A percentile compares a stretch with the other conserved stretches of the same genome.
Evolutionary conservation across 2,797 vertebrate species (phyloP).

Genomic region (Melanotaenia maccullochi): DNA sequence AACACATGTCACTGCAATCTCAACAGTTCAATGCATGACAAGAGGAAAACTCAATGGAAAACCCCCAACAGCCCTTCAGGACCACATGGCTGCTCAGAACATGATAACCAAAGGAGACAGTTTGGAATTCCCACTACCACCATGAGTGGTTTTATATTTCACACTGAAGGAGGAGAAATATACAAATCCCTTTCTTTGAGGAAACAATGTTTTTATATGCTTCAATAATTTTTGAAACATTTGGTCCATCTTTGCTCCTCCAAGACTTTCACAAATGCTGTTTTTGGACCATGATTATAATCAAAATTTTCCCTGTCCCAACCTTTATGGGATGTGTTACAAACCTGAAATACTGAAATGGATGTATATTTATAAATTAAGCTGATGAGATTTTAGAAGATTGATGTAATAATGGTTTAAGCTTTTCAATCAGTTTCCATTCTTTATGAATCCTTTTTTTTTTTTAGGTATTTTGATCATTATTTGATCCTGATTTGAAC

Average conservation of each 20-base stretch:
- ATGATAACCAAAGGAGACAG: neutral
- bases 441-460: too few relatives aligned
- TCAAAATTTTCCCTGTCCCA: neutral
- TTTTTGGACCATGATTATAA: neutral
- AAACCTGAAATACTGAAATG: neutral
- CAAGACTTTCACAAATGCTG: neutral
- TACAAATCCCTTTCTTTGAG: neutral
- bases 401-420: too few relatives aligned
- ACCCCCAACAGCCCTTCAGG: conserved; percentile 34
- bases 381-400: too few relatives aligned
- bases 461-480: too few relatives aligned
- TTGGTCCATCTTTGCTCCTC: neutral
- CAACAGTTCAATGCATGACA: conserved; percentile 41
- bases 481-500: too few relatives aligned
- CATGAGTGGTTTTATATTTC: neutral
- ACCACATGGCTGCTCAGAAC: neutral
- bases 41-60: conserved; percentile 71
- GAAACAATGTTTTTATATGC: too few relatives aligned
- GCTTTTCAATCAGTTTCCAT: too few relatives aligned
- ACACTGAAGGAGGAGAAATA: too few relatives aligned
- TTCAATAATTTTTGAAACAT: too few relatives aligned
- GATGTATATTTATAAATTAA: too few relatives aligned
- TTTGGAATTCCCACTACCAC: neutral
- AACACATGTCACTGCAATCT: conserved; percentile 24
- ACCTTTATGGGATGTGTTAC: neutral